Base-by-base conservation (phyloP, 1,140 invertebrate genomes). In the Drosophila ogumai region DNA sequence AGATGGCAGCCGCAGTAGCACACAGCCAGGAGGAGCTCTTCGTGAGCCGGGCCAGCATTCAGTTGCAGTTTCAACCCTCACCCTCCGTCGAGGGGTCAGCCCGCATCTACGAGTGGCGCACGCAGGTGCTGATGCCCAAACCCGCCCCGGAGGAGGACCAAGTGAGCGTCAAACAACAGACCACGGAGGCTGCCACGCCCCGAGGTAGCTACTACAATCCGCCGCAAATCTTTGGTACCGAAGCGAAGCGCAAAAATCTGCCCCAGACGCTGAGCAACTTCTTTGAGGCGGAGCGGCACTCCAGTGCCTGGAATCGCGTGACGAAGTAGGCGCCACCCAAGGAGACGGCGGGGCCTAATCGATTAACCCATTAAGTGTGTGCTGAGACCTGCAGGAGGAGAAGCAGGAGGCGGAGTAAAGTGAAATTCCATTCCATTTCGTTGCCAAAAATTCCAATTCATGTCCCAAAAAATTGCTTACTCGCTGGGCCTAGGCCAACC, bases 221-320 rank as follows among this genome's bases (percentile, higher is more conserved):
- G 8, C 82, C 82, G 17, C 80, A 57, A 32, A 82, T 87, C 28
- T 54, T 66, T n/a, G 84, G 84, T 6, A 73, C 75, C 44, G 82
- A 88, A 60, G 79, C 80, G 31, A 67, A 82, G 43, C 64, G 52
- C 25, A 65, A 73, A 54, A 80, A 87, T 57, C 76, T 87, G 57
- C 80, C 56, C 8, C 76, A 87, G 54, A 87, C 84, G 22, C 46
- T 88, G 44, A 5, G 52, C 34, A 87, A 87, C 49, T 87, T 87
- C 56, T 82, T 71, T 38, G 84, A 80, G 58, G 82, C 58, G 52
- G 82, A 87, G 67, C 84, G 82, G 8, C 32, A 77, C 55, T 52
- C 49, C 22, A 88, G 84, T 54, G 85, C 72, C 77, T 81, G 76
- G 85, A 88, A 90, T 88, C 85, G 84, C 76, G 76, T 84, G 81